Conservation (phyloP, 2,797 vertebrate species). For the Anas flavirostris region DNA sequence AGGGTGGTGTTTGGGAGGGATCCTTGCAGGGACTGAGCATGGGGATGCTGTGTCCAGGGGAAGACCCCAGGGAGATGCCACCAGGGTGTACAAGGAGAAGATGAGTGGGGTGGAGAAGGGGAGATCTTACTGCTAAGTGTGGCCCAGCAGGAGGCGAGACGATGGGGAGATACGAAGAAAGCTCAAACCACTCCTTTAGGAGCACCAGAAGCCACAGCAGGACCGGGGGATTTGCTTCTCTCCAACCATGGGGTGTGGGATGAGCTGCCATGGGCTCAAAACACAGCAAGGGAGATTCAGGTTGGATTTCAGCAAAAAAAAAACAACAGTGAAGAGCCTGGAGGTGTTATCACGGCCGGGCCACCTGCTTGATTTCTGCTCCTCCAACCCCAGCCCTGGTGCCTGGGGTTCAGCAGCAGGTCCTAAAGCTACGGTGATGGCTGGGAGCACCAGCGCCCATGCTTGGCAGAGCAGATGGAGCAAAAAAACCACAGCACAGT, state of each 20-base stretch:
- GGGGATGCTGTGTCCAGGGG: background rate
- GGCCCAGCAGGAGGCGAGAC: background rate
- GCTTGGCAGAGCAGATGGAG: rapidly evolving
- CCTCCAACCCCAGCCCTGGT: background rate
- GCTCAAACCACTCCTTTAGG: background rate
- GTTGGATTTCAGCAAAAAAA: background rate
- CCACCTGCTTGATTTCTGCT: background rate
- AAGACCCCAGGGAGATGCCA: background rate
- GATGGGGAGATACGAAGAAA: rapidly evolving
- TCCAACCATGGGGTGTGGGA: rapidly evolving
- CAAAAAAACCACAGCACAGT: too few relatives aligned
- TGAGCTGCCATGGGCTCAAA: too few relatives aligned
- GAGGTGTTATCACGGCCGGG: rapidly evolving
- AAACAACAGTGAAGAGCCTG: background rate
- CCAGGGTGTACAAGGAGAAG: rapidly evolving
- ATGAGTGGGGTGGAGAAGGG: background rate
- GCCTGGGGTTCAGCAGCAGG: background rate
- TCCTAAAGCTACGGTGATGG: background rate
- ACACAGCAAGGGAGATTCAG: background rate
- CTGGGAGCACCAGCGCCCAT: background rate
- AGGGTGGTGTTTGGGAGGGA: background rate
- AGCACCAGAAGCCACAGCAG: background rate
- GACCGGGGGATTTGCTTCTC: background rate
- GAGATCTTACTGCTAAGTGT: background rate
- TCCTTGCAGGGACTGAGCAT: background rate